Evolutionary conservation across 2,888 invertebrate species (phyloP).

Genomic region (Ennomos fuscantarius): DNA sequence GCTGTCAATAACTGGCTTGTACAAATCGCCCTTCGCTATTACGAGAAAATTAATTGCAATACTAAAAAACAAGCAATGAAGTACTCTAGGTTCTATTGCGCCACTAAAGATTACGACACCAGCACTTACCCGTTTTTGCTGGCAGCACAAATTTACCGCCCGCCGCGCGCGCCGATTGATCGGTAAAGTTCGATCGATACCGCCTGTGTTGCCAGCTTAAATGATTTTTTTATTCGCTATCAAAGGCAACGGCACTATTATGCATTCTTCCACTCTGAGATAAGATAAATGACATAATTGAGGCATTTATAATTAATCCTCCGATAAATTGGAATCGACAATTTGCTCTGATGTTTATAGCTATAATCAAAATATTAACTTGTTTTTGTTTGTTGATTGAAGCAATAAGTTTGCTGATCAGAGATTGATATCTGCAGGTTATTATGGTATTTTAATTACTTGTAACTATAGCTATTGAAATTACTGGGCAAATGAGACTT

Average conservation of each 20-base stretch:
- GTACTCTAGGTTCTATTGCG: constrained; percentile 25
- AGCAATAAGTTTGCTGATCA: constrained; percentile 5
- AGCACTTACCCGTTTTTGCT: constrained; percentile 47
- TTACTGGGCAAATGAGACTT: no score
- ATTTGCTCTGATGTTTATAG: constrained; percentile 36
- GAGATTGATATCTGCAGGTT: constrained; percentile 13
- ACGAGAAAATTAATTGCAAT: constrained; percentile 25
- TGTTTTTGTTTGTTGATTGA: constrained; percentile 25
- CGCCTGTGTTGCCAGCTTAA: constrained; percentile 31
- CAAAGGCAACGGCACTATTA: constrained; percentile 10
- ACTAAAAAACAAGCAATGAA: constrained; percentile 26
- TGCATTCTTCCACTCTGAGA: constrained; percentile 22
- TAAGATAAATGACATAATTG: constrained; percentile 40
- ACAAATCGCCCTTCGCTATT: background rate
- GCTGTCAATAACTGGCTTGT: no score
- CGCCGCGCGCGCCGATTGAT: constrained; percentile 47
- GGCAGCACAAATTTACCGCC: constrained; percentile 57
- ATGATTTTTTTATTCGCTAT: constrained; percentile 9
- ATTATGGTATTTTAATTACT: constrained; percentile 4
- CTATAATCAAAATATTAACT: constrained; percentile 37
- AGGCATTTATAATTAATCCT: constrained; percentile 34
- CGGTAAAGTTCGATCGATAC: constrained; percentile 37
- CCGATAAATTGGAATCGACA: constrained; percentile 31
- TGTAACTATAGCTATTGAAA: no score
- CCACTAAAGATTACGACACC: constrained; percentile 33